phyloP scores from a whole-genome alignment of 2,888 invertebrate species.

The Aplocera efformata region DNA sequence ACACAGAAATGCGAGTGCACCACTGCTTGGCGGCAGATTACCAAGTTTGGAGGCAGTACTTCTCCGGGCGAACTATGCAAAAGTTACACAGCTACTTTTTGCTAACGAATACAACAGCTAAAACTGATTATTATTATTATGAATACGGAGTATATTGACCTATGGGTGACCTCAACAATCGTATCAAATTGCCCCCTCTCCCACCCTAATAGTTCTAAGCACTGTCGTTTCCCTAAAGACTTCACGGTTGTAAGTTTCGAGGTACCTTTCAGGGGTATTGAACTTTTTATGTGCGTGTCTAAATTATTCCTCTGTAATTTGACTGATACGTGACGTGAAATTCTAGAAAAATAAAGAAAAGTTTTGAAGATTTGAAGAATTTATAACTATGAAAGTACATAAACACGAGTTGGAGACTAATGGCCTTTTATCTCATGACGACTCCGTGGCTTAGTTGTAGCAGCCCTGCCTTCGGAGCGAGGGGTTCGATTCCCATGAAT shows the following conservation, averaged over 20 bases:
- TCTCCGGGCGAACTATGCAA: too few relatives aligned
- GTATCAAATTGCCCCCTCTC: conserved; percentile 37
- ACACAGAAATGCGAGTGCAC: too few relatives aligned
- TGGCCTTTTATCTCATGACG: not conserved
- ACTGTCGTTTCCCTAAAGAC: conserved; percentile 41
- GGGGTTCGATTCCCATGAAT: too few relatives aligned
- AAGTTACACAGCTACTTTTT: too few relatives aligned
- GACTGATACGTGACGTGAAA: conserved; percentile 22
- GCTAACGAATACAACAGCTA: too few relatives aligned
- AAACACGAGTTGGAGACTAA: not conserved
- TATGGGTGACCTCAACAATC: conserved; percentile 4
- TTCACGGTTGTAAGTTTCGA: conserved; percentile 32
- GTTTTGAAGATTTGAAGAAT: not conserved
- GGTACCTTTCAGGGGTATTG: conserved; percentile 23
- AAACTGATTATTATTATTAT: too few relatives aligned
- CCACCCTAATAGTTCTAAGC: conserved; percentile 36
- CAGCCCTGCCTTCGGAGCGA: too few relatives aligned
- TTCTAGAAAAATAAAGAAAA: conserved; percentile 12
- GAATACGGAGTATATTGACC: too few relatives aligned
- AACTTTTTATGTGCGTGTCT: conserved; percentile 29
- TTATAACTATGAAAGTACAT: too few relatives aligned
- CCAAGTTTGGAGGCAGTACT: too few relatives aligned
- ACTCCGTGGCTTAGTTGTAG: too few relatives aligned
- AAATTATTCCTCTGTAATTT: conserved; percentile 23
- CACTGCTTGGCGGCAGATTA: too few relatives aligned